phyloP scores from a whole-genome alignment of 1,140 invertebrate genomes.

The Laupala kohalensis region DNA sequence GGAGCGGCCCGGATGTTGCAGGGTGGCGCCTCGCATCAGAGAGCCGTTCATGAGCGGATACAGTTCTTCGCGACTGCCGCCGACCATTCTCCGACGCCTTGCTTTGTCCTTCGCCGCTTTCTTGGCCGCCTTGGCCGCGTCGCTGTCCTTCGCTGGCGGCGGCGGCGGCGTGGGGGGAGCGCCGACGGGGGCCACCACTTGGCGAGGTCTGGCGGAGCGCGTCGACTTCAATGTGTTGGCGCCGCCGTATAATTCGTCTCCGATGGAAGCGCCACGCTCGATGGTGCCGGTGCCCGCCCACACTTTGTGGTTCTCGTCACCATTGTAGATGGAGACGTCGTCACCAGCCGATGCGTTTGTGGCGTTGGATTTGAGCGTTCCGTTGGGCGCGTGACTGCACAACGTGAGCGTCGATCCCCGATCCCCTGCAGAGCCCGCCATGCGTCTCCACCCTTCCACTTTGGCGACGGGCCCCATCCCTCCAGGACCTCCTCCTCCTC shows the following conservation, averaged over 20 bases:
- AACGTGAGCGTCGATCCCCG: constrained; percentile 39
- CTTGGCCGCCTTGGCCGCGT: constrained; percentile 22
- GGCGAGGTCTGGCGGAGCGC: constrained; percentile 61
- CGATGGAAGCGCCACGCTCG: constrained; percentile 36
- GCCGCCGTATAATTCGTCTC: constrained; percentile 49
- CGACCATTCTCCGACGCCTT: constrained; percentile 23
- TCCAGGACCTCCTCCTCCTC: background rate
- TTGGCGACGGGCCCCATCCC: constrained; percentile 24
- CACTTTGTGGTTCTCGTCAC: constrained; percentile 86
- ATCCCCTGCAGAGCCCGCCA: constrained; percentile 24
- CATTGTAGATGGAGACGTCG: constrained; percentile 67
- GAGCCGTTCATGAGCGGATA: constrained; percentile 29
- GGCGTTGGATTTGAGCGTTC: constrained; percentile 19
- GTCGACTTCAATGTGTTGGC: constrained; percentile 50
- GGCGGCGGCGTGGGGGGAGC: constrained; percentile 58
- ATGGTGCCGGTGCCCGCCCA: constrained; percentile 25
- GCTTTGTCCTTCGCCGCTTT: constrained; percentile 28
- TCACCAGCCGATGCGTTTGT: constrained; percentile 28
- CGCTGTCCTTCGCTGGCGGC: constrained; percentile 30
- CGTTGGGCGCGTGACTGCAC: constrained; percentile 31
- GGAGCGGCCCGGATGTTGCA: constrained; percentile 14
- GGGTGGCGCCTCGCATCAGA: constrained; percentile 23
- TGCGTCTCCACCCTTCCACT: constrained; percentile 36
- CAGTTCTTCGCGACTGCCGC: constrained; percentile 35
- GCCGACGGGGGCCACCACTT: constrained; percentile 60